Evolutionary conservation across 2,888 invertebrate genomes (phyloP).

Genomic region (Autographa gamma): DNA sequence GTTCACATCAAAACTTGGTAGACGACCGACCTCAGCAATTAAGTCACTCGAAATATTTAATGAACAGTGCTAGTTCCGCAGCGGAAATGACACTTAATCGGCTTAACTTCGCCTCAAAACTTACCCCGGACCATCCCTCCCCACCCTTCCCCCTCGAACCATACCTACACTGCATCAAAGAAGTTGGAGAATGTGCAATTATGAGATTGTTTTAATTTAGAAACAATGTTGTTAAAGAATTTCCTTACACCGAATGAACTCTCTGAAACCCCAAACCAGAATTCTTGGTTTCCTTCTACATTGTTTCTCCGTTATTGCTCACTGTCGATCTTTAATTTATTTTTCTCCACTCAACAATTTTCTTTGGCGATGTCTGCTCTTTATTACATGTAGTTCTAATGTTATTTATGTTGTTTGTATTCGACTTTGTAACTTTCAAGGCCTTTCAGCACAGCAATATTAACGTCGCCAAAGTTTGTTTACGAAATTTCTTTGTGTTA

Average conservation of each 20-base stretch:
- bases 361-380: constrained; percentile 36
- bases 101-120: constrained; percentile 87
- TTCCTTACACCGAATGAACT: constrained; percentile 82
- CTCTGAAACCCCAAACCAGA: constrained; percentile 82
- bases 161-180: constrained; percentile 86
- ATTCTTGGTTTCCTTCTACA: constrained; percentile 85
- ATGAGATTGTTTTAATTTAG: constrained; percentile 89
- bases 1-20: constrained; percentile 77
- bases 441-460: not conserved
- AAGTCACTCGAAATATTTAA: constrained; percentile 88
- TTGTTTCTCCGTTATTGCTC: constrained; percentile 84
- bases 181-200: constrained; percentile 88
- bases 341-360: constrained; percentile 65
- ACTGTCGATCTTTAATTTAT: constrained; percentile 74
- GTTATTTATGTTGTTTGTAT: constrained; percentile 3
- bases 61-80: constrained; percentile 87
- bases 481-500: not conserved
- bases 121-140: constrained; percentile 72
- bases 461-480: not conserved
- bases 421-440: not conserved
- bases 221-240: constrained; percentile 88
- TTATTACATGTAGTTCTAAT: constrained; percentile 30
- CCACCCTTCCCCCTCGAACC: constrained; percentile 56
- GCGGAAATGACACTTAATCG: constrained; percentile 88
- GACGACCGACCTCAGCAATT: constrained; percentile 83